A percentile compares a stretch with the other conserved stretches of the same genome.
These are phyloP conservation scores for Macrophya annulata DNA, from an alignment of 2,888 invertebrate species.

Conservation along the genomic window DNA sequence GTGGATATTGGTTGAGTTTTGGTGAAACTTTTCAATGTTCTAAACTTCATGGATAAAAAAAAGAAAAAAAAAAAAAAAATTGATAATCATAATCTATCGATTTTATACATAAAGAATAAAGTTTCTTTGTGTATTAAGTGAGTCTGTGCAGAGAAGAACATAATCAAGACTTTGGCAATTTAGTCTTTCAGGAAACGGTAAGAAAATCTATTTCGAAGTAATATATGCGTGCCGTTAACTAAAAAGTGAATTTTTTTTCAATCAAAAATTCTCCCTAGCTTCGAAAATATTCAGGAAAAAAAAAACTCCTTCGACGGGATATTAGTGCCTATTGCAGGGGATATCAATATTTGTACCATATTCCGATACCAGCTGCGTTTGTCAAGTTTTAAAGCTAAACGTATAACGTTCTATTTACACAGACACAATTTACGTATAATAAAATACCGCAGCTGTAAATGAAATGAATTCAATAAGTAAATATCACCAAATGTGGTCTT, in stretches of 20 bases:
- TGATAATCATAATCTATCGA: background rate
- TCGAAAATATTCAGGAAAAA: too few relatives aligned
- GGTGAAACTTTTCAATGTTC: background rate
- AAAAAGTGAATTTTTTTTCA: too few relatives aligned
- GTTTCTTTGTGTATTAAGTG: background rate
- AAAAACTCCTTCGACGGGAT: too few relatives aligned
- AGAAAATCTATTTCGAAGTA: background rate
- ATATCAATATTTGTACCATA: background rate
- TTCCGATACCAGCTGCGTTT: background rate
- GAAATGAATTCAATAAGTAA: background rate
- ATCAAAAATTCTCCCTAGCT: too few relatives aligned
- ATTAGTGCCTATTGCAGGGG: too few relatives aligned
- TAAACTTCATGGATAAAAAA: background rate
- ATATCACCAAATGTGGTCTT: background rate
- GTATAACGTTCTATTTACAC: background rate
- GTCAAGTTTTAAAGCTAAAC: background rate
- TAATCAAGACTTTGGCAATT: background rate
- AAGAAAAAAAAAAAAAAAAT: too few relatives aligned
- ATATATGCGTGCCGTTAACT: background rate
- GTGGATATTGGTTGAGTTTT: background rate
- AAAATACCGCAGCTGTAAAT: background rate
- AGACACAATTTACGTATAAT: slow-evolving; percentile 6
- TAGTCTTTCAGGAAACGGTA: background rate
- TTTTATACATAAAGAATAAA: background rate
- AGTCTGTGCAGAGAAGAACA: background rate